Evolutionary conservation across 2,113 vertebrate species (phyloP).

Genomic region (Rutilus rutilus): DNA sequence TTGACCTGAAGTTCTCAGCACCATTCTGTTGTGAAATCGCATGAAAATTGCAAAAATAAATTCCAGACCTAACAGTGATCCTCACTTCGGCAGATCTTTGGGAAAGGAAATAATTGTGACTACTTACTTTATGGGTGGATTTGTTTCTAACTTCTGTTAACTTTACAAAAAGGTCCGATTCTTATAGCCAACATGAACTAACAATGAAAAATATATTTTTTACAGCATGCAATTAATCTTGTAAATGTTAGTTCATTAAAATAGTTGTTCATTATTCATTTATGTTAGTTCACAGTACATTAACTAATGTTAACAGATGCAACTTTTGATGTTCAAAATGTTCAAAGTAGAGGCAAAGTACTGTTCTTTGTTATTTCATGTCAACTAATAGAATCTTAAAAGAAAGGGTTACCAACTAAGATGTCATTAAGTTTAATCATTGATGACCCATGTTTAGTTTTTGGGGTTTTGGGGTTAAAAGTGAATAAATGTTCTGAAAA

Average conservation of each 20-base stretch:
- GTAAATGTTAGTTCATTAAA: too few species aligned
- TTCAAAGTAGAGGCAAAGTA: too few species aligned
- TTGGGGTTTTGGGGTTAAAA: neutral
- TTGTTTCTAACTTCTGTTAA: too few species aligned
- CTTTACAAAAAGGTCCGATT: neutral
- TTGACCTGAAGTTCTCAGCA: neutral
- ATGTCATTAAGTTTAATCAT: neutral
- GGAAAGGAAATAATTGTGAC: neutral
- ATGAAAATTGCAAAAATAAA: slow-evolving; percentile 6
- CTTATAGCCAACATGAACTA: too few species aligned
- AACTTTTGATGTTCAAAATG: too few species aligned
- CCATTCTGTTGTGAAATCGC: neutral
- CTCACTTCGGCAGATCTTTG: neutral
- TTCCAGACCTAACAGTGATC: neutral
- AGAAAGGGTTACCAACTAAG: neutral
- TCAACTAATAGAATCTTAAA: neutral
- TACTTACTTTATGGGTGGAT: too few species aligned
- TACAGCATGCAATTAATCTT: too few species aligned
- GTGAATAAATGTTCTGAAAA: neutral
- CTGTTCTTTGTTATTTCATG: neutral
- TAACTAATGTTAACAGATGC: too few species aligned
- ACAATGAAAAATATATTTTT: too few species aligned
- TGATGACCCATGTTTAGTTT: neutral
- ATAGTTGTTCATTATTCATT: too few species aligned
- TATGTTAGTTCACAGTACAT: too few species aligned